These are phyloP conservation scores for Sander vitreus DNA, from an alignment of 2,113 vertebrate genomes.

Conservation along the genomic window DNA sequence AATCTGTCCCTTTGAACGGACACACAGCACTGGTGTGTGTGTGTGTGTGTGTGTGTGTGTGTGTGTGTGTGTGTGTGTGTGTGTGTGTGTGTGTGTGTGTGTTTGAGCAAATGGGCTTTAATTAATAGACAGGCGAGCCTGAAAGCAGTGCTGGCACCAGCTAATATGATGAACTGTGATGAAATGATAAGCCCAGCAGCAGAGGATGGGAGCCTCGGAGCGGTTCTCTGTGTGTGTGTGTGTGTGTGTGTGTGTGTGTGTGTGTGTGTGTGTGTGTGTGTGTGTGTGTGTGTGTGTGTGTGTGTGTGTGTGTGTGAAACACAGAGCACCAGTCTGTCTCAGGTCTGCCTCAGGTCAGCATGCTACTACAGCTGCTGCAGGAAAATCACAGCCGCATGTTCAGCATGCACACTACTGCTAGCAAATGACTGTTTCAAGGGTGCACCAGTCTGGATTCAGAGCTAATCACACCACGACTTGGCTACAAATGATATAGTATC, in stretches of 20 bases:
- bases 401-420: neutral
- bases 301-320: conserved; percentile 12
- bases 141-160: conserved; percentile 34
- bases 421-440: no score
- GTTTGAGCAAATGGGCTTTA: conserved; percentile 9
- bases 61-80: no score
- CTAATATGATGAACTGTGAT: conserved; percentile 47
- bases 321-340: neutral
- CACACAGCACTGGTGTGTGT: no score
- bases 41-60: no score
- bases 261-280: no score
- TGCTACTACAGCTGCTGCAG: neutral
- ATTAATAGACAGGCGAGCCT: conserved; percentile 27
- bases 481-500: no score
- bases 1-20: neutral
- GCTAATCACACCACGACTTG: no score
- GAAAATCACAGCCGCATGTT: neutral
- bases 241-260: no score
- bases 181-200: conserved; percentile 43
- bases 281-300: no score
- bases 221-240: conserved; percentile 14
- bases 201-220: conserved; percentile 45
- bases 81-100: no score
- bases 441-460: no score
- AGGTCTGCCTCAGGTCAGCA: conserved; percentile 17